phyloP scores from a whole-genome alignment of 92 coral and sea anemone genomes.

The Chrysogorgia sp. region DNA sequence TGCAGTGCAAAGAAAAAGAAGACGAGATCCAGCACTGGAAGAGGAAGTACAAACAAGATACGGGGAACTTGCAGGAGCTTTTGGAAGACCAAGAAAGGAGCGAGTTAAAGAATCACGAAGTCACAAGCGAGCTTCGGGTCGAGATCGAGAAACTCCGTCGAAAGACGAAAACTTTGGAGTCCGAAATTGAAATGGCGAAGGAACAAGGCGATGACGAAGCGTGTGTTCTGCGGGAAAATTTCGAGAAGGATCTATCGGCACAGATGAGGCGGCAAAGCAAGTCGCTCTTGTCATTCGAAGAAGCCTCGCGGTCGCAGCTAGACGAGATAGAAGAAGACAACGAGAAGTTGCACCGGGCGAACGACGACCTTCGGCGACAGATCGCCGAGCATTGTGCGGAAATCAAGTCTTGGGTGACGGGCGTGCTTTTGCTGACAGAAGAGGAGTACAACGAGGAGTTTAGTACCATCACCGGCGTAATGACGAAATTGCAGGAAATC shows the following conservation, averaged over 20 bases:
- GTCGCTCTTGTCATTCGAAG: conserved; percentile 17
- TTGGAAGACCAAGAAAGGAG: conserved; percentile 32
- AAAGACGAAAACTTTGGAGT: conserved; percentile 20
- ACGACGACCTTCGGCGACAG: conserved; percentile 24
- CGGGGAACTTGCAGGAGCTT: background rate
- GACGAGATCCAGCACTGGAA: conserved; percentile 35
- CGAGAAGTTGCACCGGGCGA: conserved; percentile 12
- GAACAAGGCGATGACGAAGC: conserved; percentile 40
- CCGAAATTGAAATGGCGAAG: conserved; percentile 24
- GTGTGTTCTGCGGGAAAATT: conserved; percentile 22
- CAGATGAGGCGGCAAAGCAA: conserved; percentile 28
- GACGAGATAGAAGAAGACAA: conserved; percentile 16
- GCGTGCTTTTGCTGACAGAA: conserved; percentile 8
- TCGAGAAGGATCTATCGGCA: conserved; percentile 18
- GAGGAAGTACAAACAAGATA: conserved; percentile 38
- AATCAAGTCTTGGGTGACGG: conserved; percentile 34
- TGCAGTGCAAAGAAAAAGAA: conserved; percentile 27
- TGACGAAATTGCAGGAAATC: conserved; percentile 46
- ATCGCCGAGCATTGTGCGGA: conserved; percentile 30
- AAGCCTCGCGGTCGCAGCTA: conserved; percentile 12
- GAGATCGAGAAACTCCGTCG: conserved; percentile 30
- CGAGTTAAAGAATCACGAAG: conserved; percentile 14
- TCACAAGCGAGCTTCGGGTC: conserved; percentile 2
- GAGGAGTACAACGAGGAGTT: conserved; percentile 63
- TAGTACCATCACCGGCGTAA: conserved; percentile 48